Evolutionary conservation across 2,888 invertebrate genomes (phyloP).

Genomic region (Blastobasis lacticolella): DNA sequence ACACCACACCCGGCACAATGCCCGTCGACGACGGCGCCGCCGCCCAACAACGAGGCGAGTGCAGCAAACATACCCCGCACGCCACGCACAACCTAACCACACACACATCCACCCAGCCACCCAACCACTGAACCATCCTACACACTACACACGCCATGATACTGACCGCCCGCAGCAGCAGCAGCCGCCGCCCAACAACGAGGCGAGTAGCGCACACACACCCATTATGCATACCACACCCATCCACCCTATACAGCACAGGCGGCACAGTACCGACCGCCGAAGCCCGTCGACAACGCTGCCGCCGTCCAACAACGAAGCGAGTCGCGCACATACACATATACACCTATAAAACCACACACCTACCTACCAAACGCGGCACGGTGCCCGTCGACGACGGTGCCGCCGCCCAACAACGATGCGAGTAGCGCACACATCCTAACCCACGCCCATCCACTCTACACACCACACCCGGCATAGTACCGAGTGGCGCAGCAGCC

Average conservation of each 20-base stretch:
- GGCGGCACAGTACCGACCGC: too few species aligned
- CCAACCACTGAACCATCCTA: too few species aligned
- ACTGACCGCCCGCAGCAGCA: constrained; percentile 53
- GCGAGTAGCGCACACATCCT: constrained; percentile 18
- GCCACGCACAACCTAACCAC: too few species aligned
- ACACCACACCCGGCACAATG: too few species aligned
- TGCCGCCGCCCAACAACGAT: constrained; percentile 56
- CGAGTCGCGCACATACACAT: neutral
- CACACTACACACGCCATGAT: constrained; percentile 53
- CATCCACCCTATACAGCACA: neutral
- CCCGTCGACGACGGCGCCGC: too few species aligned
- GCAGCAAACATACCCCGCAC: too few species aligned
- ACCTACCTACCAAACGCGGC: neutral
- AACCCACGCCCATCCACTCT: neutral
- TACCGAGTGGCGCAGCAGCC: too few species aligned
- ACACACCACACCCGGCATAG: neutral
- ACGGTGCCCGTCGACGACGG: too few species aligned
- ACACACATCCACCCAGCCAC: too few species aligned
- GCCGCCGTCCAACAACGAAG: neutral
- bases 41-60: too few species aligned
- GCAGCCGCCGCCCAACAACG: constrained; percentile 55
- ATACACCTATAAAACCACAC: neutral
- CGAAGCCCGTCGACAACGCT: too few species aligned
- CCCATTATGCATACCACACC: too few species aligned
- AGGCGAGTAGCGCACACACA: constrained; percentile 27